These are phyloP conservation scores for Sus cebifrons DNA, from an alignment of 2,797 vertebrate species.

Conservation along the genomic window DNA sequence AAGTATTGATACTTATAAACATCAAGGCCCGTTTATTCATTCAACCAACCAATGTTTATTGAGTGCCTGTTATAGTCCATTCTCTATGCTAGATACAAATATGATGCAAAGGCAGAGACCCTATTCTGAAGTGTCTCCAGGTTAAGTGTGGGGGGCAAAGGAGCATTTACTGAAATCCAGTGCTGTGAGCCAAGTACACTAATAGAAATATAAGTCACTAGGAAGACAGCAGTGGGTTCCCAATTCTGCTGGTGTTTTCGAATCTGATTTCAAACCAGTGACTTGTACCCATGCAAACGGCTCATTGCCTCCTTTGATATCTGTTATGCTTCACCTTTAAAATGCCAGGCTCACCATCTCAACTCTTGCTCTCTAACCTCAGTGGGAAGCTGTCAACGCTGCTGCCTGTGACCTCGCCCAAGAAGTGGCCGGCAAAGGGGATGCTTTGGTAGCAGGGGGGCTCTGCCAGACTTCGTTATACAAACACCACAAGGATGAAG, in stretches of 20 bases:
- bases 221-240: not conserved
- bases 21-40: not conserved
- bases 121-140: not conserved
- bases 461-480: constrained; percentile 94
- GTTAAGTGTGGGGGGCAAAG: not conserved
- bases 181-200: not conserved
- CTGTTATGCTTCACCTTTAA: not conserved
- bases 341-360: not conserved
- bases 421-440: constrained; percentile 92
- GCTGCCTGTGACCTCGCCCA: constrained; percentile 94
- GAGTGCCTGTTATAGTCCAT: not conserved
- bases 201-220: not conserved
- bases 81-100: not conserved
- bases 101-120: not conserved
- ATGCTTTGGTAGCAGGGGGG: constrained; percentile 93
- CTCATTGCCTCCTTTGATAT: not conserved
- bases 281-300: not conserved
- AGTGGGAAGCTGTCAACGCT: constrained; percentile 93
- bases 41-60: not conserved
- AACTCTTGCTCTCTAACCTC: constrained; percentile 39
- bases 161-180: not conserved
- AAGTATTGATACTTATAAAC: not conserved
- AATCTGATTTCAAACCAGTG: not conserved
- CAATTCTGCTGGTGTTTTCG: not conserved
- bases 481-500: constrained; percentile 93